Evolutionary conservation across 1,140 invertebrate species (phyloP), one percentile per base, ranked within the genome.

Genomic region (Camponotus pennsylvanicus): DNA sequence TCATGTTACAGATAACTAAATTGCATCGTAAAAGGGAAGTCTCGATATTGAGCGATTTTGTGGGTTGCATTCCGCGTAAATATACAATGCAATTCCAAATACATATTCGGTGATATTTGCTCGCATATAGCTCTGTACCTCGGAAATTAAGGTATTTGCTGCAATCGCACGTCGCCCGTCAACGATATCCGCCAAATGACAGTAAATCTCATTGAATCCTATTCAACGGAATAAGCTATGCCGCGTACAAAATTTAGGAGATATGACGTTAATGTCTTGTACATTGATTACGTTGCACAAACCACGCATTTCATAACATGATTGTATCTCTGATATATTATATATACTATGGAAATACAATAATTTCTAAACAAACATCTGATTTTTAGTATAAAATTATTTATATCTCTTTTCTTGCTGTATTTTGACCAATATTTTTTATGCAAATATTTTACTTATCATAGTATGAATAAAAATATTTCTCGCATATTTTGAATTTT

Each of bases 91-190:
- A 37, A 75, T 75, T 15, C 32, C 69, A 42, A 83, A 73, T 75
- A 52, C 49, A 52, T 52, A 61, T 61, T 34, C 55, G 40, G 40
- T 45, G 55, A 83, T 83, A 75, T 80, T 80, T 75, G 79, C 69
- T n/a, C 55, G 40, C 1, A 52, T 61, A 61, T 61, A 71, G 34
- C 13, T 18, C 18, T 18, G 42, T 61, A 8, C 67, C 57, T 83
- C 79, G 69, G 79, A 83, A 83, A 83, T 83, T 83, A 83, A 83
- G 55, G 69, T 83, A 83, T 83, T 83, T 61, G 69, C 55, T 83
- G 40, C 79, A 83, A 83, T 83, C 79, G 69, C 79, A 75, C 79
- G 69, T 83, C 69, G 69, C 67, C 69, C 40, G 79, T 73, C 69
- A 83, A 61, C 40, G 79, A 82, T 73, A 82, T 73, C 52, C 79